Evolutionary conservation across 2,888 invertebrate genomes (phyloP), one percentile per base, ranked within the genome.

Genomic region (Apocheima hispidaria): DNA sequence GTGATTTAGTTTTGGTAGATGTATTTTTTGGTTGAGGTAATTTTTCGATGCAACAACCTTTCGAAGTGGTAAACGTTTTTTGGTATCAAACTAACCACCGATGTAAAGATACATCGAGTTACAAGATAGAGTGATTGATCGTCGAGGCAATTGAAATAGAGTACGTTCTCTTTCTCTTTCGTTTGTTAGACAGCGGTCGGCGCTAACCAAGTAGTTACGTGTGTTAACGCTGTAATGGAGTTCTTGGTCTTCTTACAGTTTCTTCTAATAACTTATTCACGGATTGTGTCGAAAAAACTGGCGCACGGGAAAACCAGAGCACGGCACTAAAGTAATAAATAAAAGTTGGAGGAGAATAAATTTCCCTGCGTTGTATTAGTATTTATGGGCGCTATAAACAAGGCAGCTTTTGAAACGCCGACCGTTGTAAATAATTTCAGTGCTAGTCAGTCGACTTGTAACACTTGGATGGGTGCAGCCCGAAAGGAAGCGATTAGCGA

Each of bases 381-480:
- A 92, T 92, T 92, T 92, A 92, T 90, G 88, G 84, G 70, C 52
- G 86, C 84, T 86, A 90, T 92, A 92, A 92, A 92, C 86, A 83
- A 80, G 75, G 73, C 77, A 79, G 84, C 84, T 85, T 89, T 91
- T 90, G 82, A 85, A 84, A 89, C 76, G 86, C 92, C 92, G 92
- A 82, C 73, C 74, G 87, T 79, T 87, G 85, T 91, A 92, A 91
- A 92, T 92, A 88, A 92, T 91, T 89, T 88, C 87, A 84, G 82
- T 82, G 84, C 80, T 83, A 82, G 84, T 79, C 83, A 81, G 80
- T 84, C 79, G 80, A 83, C 86, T 83, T 87, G 86, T 85, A 86
- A 86, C 87, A 88, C 86, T 88, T 84, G 84, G 73, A 68, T 56
- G 53, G 64, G 79, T 82, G 55, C 9, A 65, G 77, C 74, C 73